Conservation (phyloP, 1,140 invertebrate genomes). For the Drosophila fuyamai region DNA sequence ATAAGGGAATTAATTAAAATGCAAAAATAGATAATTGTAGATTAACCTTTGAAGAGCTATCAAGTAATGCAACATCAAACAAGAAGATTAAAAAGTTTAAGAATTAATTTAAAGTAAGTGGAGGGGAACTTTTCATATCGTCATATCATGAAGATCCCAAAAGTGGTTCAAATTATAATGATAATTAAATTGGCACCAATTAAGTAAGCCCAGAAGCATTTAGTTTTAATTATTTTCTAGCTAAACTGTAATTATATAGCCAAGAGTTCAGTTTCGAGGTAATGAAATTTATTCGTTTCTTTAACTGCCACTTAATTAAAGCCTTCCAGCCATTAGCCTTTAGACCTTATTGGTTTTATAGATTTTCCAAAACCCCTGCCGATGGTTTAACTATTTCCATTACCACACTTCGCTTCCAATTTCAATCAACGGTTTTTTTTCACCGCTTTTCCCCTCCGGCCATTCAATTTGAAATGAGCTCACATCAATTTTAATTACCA, state of each 20-base stretch:
- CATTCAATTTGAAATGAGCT: constrained; percentile 34
- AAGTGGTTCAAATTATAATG: too few species aligned
- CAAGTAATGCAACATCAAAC: background rate
- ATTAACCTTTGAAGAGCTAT: background rate
- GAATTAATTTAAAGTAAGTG: too few species aligned
- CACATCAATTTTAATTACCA: constrained; percentile 69
- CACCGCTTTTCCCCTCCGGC: constrained; percentile 3
- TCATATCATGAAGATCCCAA: too few species aligned
- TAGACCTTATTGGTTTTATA: background rate
- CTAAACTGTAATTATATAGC: background rate
- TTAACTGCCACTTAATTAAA: constrained; percentile 2
- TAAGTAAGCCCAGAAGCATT: too few species aligned
- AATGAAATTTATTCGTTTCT: background rate
- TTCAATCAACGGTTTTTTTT: constrained; percentile 32
- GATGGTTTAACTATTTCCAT: constrained; percentile 12
- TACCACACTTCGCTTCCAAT: constrained; percentile 21
- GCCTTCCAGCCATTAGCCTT: background rate
- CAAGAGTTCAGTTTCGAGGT: background rate
- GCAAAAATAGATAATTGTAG: background rate
- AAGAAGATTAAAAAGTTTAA: too few species aligned
- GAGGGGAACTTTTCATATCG: too few species aligned
- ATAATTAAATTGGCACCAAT: too few species aligned
- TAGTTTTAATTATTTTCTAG: background rate
- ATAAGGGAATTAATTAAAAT: constrained; percentile 20
- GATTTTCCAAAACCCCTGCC: background rate